Base-by-base conservation (phyloP, 2,797 vertebrate species). In the Microchirus variegatus region DNA sequence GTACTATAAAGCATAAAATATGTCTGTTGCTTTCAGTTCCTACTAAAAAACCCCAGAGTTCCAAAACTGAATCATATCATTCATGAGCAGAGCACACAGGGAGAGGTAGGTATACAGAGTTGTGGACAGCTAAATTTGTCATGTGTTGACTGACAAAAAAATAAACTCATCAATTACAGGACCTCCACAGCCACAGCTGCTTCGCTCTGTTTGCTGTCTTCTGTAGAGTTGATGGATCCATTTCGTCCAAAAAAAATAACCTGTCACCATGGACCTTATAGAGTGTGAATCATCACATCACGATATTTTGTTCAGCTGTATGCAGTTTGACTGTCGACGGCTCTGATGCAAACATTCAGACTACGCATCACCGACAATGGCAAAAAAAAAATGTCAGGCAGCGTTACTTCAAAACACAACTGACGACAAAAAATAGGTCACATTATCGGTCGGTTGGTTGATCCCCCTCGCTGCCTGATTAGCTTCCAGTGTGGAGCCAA, bases 91-190 rank as follows among this genome's bases (percentile, higher is more conserved):
- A 42, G 57, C 19, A 1, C n/a, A 49, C 5, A 43, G 69, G 57
- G 59, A 71, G 70, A 18, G 59, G 59, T 46, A 41, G 52, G 63
- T 72, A 68, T 59, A 66, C 61, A 50, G 54, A 73, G 63, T 44
- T 38, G 48, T 19, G 36, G 68, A 75, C 51, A 37, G 50, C 63
- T 73, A 67, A 26, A 56, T 86, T 67, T 62, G 77, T 63, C 62
- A 18, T 50, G 42, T 2, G 26, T 42, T 85, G 85, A 90, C 71
- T 80, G 80, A 86, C 78, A 44, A 56, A 77, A 66, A 83, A 83
- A 53, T 59, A 74, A 22, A 45, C 53, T 81, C 63, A 81, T 80
- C 73, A 64, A 67, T 80, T 73, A 72, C 9, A 46, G 40, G 22
- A 59, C 40, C 54, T 80, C 77, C 54, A 54, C 53, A 45, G 66